Evolutionary conservation across 2,113 vertebrate species (phyloP), one percentile per base, ranked within the genome.

Genomic region (Channa argus): DNA sequence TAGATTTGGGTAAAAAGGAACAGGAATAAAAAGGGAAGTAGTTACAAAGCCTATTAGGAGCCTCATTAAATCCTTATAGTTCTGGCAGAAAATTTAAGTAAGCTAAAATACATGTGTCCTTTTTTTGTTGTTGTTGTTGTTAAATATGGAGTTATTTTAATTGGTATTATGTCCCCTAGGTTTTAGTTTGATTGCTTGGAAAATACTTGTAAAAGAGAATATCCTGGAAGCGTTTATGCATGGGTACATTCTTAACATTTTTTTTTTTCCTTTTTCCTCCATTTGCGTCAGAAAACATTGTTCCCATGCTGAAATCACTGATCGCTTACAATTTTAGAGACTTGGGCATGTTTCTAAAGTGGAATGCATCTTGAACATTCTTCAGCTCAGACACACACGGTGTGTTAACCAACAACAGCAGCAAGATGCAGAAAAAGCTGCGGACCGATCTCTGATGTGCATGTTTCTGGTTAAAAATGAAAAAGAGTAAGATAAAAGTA

Each of bases 291-390:
- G 63, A 51, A 62, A 43, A 79, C 61, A 63, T 60, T 55, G 73
- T 83, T 71, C 82, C 79, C 74, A 56, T 8, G 39, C 74, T 74
- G 56, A 79, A 52, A 56, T 79, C 68, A 0, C 64, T 34, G 66
- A 82, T 79, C 54, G 34, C 24, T 54, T 49, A 75, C 55, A 60
- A 5, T 78, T 84, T 73, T 39, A 58, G 68, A 47, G 44, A 41
- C 15, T 45, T n/a, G 5, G 36, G n/a, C 54, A 38, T 39, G 76
- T 75, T 75, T 44, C 36, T 65, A 44, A 75, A 41, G 59, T 24
- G 9, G 56, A 45, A 13, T 65, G 59, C 61, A 76, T 76, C 70
- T 79, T 33, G 56, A 58, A 74, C 56, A 56, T 78, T 74, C 56
- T 12, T 41, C 37, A 41, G 15, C 73, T 69, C 7, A 52, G 49